Conservation (phyloP, 2,113 vertebrate genomes). For the Paramormyrops kingsleyae region DNA sequence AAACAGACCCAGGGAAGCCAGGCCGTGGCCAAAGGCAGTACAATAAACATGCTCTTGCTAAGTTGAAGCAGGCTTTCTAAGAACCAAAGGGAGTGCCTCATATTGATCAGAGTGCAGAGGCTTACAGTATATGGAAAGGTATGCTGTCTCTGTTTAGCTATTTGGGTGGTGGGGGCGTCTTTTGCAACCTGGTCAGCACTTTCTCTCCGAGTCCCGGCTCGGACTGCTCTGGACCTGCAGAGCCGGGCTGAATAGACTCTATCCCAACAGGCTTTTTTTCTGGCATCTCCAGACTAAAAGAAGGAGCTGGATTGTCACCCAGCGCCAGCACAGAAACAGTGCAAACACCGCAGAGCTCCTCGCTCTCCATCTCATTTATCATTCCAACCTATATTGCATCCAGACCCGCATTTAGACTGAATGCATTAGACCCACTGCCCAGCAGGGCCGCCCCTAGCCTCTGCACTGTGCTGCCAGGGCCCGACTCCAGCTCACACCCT, state of each 20-base stretch:
- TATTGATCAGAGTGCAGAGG: neutral
- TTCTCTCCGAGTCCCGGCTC: neutral
- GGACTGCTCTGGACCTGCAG: neutral
- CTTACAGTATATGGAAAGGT: neutral
- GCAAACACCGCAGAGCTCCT: neutral
- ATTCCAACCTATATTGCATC: neutral
- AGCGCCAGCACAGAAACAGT: neutral
- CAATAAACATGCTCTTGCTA: neutral
- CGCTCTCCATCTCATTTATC: neutral
- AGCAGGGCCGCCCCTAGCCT: neutral
- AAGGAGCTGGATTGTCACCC: neutral
- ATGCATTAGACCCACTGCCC: neutral
- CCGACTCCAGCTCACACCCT: neutral
- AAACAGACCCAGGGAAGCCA: neutral
- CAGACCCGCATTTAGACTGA: neutral
- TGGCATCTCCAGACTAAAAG: neutral
- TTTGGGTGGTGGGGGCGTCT: neutral
- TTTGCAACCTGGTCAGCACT: conserved; percentile 17
- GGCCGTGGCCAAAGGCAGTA: neutral
- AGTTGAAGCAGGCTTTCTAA: neutral
- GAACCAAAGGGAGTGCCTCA: neutral
- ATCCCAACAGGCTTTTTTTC: conserved; percentile 11
- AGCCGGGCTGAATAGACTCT: conserved; percentile 20
- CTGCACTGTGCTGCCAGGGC: neutral
- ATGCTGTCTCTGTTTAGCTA: neutral